Evolutionary conservation across 2,113 vertebrate species (phyloP), one percentile per base, ranked within the genome.

Genomic region (Osmerus eperlanus): DNA sequence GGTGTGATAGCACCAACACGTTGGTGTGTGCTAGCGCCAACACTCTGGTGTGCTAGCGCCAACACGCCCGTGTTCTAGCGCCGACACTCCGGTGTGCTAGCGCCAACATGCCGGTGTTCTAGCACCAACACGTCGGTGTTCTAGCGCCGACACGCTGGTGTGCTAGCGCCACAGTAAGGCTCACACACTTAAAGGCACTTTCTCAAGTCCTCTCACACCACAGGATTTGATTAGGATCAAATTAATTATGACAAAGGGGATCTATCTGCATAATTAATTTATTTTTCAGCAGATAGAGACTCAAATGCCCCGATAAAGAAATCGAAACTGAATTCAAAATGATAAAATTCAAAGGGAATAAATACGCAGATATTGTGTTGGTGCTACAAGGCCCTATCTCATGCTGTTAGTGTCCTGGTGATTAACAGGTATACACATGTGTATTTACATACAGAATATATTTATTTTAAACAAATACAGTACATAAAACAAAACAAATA

Each of bases 91-190:
- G 21, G 21, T 21, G 21, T 21, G 21, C 21, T 21, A 21, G 21
- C 21, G 21, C 21, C 21, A 1, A 21, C 21, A 21, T 1, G 0
- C 21, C 1, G 21, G 21, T 21, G 21, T 21, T 0, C 21, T 21
- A 21, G 21, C 21, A 1, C 21, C 21, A 1, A 21, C 21, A 21
- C 21, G 0, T 1, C 1, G 21, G 21, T 21, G 21, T 21, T 0
- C 21, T 21, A 21, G 29, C 29, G 5, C 5, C 29, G 86, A 78
- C 72, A 79, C 77, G 82, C 79, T 65, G 72, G 75, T 76, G 88
- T 88, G 87, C 88, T 79, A 29, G 28, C 79, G 83, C 80, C 84
- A 86, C 88, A 84, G 78, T 84, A 80, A 83, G 79, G 81, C 79
- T 87, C 81, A 76, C 65, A 86, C 79, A 87, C 58, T 36, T 62